Base-by-base conservation (phyloP, 2,888 invertebrate genomes). In the Mimas tiliae region DNA sequence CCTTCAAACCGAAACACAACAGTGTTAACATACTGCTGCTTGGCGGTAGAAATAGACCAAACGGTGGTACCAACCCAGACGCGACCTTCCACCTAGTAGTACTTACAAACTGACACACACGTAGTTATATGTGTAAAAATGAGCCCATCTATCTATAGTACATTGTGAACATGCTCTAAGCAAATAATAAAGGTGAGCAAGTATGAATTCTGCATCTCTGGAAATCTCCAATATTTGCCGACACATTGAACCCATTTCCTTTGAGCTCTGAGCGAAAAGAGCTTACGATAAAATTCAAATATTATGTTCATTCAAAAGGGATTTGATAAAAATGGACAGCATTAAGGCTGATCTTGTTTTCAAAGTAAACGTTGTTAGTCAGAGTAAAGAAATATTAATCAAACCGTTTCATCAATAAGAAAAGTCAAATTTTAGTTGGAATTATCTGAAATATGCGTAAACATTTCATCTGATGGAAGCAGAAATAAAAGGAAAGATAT, bases 241-340 rank as follows among this genome's bases (percentile, higher is more conserved):
- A 19, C 58, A 58, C 38, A 58, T 42, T 58, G 58, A 58, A 42
- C 58, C 16, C 38, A 38, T 58, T 58, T 42, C 58, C 58, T 58
- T 58, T 58, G 58, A 58, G 19, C 58, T 19, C 38, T 42, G 19
- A 19, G 19, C 42, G 42, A 38, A 58, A 16, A 38, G 38, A 58
- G 19, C 42, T 38, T 58, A 19, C 42, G 58, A 58, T 42, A 42
- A 19, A 58, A 42, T 12, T 58, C 58, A 19, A 58, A 58, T 58
- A 52, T 42, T 42, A 50, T 50, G 50, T 58, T 38, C 55, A 38
- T 19, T 42, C 58, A 38, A 58, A 58, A 42, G 16, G 38, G 6
- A 38, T 58, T 58, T 42, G 58, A 42, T 12, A 58, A 58, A 55
- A 34, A 16, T 38, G 16, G 48, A n/a, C 50, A 9, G 42, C 58